A percentile compares a stretch with the other conserved stretches of the same genome.
phyloP scores from a whole-genome alignment of 2,888 invertebrate genomes.

The Chromoteleia sp. region DNA sequence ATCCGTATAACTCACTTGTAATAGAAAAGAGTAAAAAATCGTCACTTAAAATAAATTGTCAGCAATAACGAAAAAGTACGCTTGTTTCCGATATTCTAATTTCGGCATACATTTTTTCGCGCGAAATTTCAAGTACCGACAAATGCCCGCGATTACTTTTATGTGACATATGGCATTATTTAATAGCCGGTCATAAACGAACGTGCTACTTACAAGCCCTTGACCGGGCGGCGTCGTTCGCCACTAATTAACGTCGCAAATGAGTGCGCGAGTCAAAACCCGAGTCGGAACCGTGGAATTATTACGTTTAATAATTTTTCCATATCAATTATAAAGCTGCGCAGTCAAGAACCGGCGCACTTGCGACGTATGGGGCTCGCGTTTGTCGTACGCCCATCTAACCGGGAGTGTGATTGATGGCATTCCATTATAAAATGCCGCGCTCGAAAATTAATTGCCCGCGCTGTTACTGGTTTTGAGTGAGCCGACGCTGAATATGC shows the following conservation, averaged over 20 bases:
- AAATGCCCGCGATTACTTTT: conserved; percentile 44
- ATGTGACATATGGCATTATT: conserved; percentile 42
- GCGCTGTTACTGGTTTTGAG: conserved; percentile 70
- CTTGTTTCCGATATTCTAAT: conserved; percentile 32
- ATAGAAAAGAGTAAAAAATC: conserved; percentile 34
- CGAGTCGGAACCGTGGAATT: conserved; percentile 23
- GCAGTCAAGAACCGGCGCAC: conserved; percentile 43
- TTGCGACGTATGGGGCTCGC: conserved; percentile 16
- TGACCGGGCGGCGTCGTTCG: conserved; percentile 36
- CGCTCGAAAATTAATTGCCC: conserved; percentile 50
- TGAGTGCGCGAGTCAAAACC: conserved; percentile 38
- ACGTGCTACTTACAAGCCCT: conserved; percentile 38
- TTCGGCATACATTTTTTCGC: conserved; percentile 13
- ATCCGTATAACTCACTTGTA: conserved; percentile 44
- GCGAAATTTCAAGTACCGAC: conserved; percentile 26
- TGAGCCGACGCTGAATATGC: conserved; percentile 76
- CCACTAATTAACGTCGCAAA: conserved; percentile 57
- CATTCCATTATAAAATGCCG: conserved; percentile 51
- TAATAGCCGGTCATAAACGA: conserved; percentile 46
- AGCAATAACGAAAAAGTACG: conserved; percentile 5
- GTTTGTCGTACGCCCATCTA: conserved; percentile 45
- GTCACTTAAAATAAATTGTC: conserved; percentile 26
- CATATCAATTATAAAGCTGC: conserved; percentile 48
- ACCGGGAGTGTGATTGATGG: conserved; percentile 52
- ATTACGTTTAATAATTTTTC: conserved; percentile 61